Evolutionary conservation across 2,888 invertebrate species (phyloP).

Genomic region (Agapetus fuscipes): DNA sequence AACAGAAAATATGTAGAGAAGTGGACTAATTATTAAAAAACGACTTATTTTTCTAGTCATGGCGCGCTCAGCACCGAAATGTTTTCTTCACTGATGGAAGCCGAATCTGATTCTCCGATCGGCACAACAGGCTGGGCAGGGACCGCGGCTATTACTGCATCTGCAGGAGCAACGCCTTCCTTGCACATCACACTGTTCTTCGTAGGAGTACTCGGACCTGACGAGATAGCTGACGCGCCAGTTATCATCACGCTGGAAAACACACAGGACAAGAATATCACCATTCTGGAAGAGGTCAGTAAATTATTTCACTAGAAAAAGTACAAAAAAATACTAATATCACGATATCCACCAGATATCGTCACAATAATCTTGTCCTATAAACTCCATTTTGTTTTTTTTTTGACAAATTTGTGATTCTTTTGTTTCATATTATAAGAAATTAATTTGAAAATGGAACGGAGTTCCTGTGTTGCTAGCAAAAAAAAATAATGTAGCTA

Average conservation of each 20-base stretch:
- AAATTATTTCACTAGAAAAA: too few relatives aligned
- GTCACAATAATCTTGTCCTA: too few relatives aligned
- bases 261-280: constrained; percentile 61
- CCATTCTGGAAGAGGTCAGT: constrained; percentile 62
- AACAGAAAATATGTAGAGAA: too few relatives aligned
- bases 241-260: constrained; percentile 60
- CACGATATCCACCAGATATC: too few relatives aligned
- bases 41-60: constrained; percentile 50
- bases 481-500: too few relatives aligned
- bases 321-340: too few relatives aligned
- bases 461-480: too few relatives aligned
- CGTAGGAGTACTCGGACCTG: constrained; percentile 65
- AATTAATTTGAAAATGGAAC: too few relatives aligned
- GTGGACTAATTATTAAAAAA: too few relatives aligned
- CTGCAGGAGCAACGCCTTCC: constrained; percentile 69
- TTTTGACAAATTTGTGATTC: too few relatives aligned
- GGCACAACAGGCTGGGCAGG: constrained; percentile 62
- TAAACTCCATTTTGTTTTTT: too few relatives aligned
- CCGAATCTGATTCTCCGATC: constrained; percentile 40
- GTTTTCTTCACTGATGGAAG: constrained; percentile 67
- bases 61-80: constrained; percentile 70
- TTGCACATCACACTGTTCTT: constrained; percentile 73
- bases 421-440: too few relatives aligned
- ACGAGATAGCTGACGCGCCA: constrained; percentile 54
- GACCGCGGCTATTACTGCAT: constrained; percentile 77